These are phyloP conservation scores for Heliconius nattereri DNA, from an alignment of 1,140 invertebrate genomes.

Conservation along the genomic window DNA sequence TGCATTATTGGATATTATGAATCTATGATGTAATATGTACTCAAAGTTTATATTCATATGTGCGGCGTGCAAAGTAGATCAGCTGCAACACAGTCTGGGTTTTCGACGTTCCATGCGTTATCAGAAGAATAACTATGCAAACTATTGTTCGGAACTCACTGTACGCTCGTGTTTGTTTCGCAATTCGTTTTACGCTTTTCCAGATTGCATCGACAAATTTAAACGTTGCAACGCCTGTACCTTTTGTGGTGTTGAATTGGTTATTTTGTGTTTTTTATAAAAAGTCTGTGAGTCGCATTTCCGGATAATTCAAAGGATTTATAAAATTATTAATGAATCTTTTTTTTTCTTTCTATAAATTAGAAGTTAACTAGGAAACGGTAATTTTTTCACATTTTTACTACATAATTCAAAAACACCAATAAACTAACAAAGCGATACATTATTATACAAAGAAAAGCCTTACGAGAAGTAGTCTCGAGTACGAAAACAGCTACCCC, in stretches of 20 bases:
- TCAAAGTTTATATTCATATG: not conserved
- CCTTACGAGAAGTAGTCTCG: too few relatives aligned
- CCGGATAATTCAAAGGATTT: not conserved
- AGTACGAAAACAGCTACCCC: not conserved
- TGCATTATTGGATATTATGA: not conserved
- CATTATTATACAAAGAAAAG: too few relatives aligned
- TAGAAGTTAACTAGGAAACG: too few relatives aligned
- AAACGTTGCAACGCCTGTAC: conserved; percentile 20
- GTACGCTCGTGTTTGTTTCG: conserved; percentile 36
- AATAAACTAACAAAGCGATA: not conserved
- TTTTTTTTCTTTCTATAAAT: too few relatives aligned
- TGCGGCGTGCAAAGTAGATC: conserved; percentile 24
- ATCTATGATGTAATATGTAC: not conserved
- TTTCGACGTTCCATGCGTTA: conserved; percentile 29
- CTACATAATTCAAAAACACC: too few relatives aligned
- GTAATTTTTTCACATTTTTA: too few relatives aligned
- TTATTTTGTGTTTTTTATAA: not conserved
- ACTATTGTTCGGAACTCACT: conserved; percentile 39
- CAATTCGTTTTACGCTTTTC: conserved; percentile 37
- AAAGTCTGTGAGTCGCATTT: not conserved
- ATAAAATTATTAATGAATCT: too few relatives aligned
- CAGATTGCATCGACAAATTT: conserved; percentile 29
- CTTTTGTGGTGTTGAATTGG: conserved; percentile 11
- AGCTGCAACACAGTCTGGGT: conserved; percentile 22
- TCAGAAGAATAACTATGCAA: conserved; percentile 38